phyloP scores from a whole-genome alignment of 1,140 invertebrate genomes.

The Papilio xuthus region DNA sequence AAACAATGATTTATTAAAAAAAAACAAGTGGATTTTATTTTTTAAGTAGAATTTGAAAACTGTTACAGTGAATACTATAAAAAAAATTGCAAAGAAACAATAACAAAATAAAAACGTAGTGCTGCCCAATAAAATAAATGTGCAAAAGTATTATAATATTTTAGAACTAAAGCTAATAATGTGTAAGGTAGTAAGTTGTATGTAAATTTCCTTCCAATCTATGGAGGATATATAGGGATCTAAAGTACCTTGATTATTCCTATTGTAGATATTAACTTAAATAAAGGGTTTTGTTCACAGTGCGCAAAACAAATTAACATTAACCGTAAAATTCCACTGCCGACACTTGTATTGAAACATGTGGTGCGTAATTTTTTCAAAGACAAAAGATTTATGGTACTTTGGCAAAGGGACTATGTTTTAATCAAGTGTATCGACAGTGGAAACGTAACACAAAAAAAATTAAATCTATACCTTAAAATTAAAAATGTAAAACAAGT shows the following conservation, averaged over 20 bases:
- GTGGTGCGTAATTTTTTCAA: background rate
- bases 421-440: background rate
- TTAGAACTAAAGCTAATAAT: too few relatives aligned
- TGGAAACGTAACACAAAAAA: background rate
- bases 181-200: too few relatives aligned
- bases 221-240: background rate
- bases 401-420: background rate
- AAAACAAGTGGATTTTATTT: background rate
- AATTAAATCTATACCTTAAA: slow-evolving; percentile 11
- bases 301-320: background rate
- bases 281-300: slow-evolving; percentile 11
- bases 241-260: background rate
- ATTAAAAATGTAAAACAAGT: background rate
- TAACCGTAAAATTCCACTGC: background rate
- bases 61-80: background rate
- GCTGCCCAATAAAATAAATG: too few relatives aligned
- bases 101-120: background rate
- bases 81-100: background rate
- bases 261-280: background rate
- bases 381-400: background rate
- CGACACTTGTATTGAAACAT: background rate
- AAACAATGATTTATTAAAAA: background rate
- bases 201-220: too few relatives aligned
- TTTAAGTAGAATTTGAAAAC: too few relatives aligned
- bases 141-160: too few relatives aligned